Base-by-base conservation (phyloP, 2,113 vertebrate genomes). In the Ovibos moschatus region DNA sequence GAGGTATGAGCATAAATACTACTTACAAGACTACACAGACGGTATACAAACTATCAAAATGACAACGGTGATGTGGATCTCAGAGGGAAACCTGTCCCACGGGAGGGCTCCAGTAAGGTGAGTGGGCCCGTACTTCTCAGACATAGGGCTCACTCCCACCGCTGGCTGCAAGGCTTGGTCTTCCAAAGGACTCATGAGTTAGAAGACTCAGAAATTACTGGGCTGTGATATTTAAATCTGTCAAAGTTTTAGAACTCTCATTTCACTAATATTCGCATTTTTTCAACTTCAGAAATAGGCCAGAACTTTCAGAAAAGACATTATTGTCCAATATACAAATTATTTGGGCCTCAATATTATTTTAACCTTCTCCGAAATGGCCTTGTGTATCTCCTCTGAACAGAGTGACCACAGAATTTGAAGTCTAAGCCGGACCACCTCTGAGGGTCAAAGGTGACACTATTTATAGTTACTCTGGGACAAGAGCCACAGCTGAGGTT, bases 221-320 rank as follows among this genome's bases (percentile, higher is more conserved):
- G 28, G 60, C 15, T 62, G 64, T 93, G 51, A 58, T 62, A 43
- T 13, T 43, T 53, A 45, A 25, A 91, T 47, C 50, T 67, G 43
- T 83, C 9, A 9, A 91, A 93, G 33, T 36, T 50, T 91, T 47
- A 71, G 71, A 96, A 92, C 92, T 55, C 58, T 58, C 33, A 58
- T 28, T 92, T 89, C 5, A 78, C 17, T 43, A 78, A 47, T 83
- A 33, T 55, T 81, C 21, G 30, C 10, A 7, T 21, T 81, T 51
- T 81, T 81, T 51, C 47, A 81, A 81, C 17, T 81, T 81, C 47
- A 91, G 62, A 91, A 74, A 79, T 9, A 60, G 43, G n/a, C 36
- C n/a, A 58, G 12, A 21, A 17, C 10, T 12, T 94, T 89, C 53
- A 82, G 43, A 58, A 85, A 86, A 76, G 10, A 5, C 43, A 91